Evolutionary conservation across 1,140 invertebrate species (phyloP), one percentile per base, ranked within the genome.

Genomic region (Listronotus oregonensis): DNA sequence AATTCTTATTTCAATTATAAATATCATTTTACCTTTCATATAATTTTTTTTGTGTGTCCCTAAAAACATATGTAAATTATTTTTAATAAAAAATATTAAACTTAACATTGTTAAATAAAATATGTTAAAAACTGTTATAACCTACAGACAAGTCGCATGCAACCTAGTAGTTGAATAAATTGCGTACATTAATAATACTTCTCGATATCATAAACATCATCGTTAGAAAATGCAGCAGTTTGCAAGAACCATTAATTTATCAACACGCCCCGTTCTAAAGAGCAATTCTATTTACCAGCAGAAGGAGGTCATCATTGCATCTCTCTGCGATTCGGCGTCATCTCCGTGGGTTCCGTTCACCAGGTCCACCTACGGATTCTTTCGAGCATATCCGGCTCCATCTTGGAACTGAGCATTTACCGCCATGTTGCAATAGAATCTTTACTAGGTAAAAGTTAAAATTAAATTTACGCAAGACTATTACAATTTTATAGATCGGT

Each of bases 231-330:
- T 63, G 60, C 51, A 63, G 40, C 40, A 63, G 21, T 27, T 27
- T 27, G 21, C 21, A 27, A 27, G 34, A 37, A 37, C 34, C 34
- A 37, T 52, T 54, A 63, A 63, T 52, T 55, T 52, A 52, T 63
- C 17, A 49, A 55, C 51, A 63, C 60, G 50, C 60, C 60, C 31
- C 39, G 58, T 50, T 50, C 44, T 55, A 54, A 54, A 47, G 47
- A 14, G 51, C 49, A 39, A 51, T 54, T 46, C 27, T 14, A 54
- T 46, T 63, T 49, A 39, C 6, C 15, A 27, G 52, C 31, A 55
- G 42, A 64, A 57, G 62, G 63, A 59, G 67, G 67, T 68, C 66
- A 68, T 47, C 58, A 56, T 15, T 64, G 59, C 66, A 68, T 54
- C 52, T 49, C 55, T 62, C 15, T 9, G 27, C 15, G 42, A 31